Evolutionary conservation across 2,113 vertebrate genomes (phyloP).

Genomic region (Thryonomys swinderianus): DNA sequence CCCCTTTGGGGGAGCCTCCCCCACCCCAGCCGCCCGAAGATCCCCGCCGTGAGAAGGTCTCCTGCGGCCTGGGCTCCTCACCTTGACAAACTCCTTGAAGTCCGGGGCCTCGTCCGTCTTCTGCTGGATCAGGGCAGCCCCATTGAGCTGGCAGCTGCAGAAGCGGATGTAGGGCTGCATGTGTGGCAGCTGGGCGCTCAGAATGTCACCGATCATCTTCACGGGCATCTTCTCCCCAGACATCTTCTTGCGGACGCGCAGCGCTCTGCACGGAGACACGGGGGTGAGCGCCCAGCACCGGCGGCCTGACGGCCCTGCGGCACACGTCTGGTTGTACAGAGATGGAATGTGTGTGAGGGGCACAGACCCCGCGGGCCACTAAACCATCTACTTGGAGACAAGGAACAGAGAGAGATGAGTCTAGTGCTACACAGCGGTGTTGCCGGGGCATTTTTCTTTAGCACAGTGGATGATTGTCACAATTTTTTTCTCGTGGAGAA

Average conservation of each 20-base stretch:
- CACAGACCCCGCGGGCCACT: not conserved
- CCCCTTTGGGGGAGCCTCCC: not conserved
- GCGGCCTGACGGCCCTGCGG: accelerated
- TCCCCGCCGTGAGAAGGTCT: accelerated
- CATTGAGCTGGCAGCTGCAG: constrained; percentile 98
- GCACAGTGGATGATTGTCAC: not conserved
- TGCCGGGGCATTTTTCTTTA: not conserved
- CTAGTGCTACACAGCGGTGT: not conserved
- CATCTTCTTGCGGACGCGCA: constrained; percentile 99
- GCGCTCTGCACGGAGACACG: constrained; percentile 86
- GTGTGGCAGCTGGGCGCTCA: constrained; percentile 98
- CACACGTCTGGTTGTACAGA: not conserved
- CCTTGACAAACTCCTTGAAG: constrained; percentile 99
- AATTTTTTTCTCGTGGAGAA: not conserved
- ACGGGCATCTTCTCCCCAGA: constrained; percentile 98
- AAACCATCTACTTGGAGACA: not conserved
- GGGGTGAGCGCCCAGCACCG: not conserved
- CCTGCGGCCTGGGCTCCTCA: constrained; percentile 65
- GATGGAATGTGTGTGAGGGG: not conserved
- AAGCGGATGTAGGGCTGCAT: constrained; percentile 99
- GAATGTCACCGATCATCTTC: constrained; percentile 99
- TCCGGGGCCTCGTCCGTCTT: constrained; percentile 97
- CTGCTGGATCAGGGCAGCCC: constrained; percentile 97
- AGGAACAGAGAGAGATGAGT: not conserved
- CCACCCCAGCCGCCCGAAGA: accelerated